Percentiles rank a stretch among this genome's conserved stretches.
Evolutionary conservation across 2,888 invertebrate species (phyloP).

Genomic region (Stenodema calcarata): DNA sequence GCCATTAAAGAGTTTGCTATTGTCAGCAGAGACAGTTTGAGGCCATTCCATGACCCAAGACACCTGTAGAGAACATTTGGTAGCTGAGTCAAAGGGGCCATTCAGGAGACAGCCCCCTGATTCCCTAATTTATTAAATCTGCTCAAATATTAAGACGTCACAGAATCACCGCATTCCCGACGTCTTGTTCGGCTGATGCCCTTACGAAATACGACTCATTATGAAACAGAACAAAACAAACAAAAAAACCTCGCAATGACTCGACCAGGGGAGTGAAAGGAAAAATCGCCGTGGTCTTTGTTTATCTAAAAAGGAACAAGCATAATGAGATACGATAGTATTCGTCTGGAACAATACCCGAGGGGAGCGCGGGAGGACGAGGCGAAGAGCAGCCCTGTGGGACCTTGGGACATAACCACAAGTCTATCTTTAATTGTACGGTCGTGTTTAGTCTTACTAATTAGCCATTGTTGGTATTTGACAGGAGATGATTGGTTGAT

Average conservation of each 20-base stretch:
- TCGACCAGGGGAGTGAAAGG: neutral
- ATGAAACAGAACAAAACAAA: neutral
- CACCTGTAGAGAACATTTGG: too few relatives aligned
- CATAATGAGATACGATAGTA: conserved; percentile 32
- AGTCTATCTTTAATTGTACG: neutral
- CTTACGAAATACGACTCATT: neutral
- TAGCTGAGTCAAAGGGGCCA: too few relatives aligned
- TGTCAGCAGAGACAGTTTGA: too few relatives aligned
- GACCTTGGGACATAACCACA: neutral
- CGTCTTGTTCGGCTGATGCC: neutral
- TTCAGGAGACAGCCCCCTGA: too few relatives aligned
- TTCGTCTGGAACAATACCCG: neutral
- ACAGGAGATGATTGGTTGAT: conserved; percentile 32
- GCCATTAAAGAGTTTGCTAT: too few relatives aligned
- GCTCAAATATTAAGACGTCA: too few relatives aligned
- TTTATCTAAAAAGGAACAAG: conserved; percentile 39
- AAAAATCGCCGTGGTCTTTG: conserved; percentile 27
- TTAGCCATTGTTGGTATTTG: conserved; percentile 31
- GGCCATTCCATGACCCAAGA: too few relatives aligned
- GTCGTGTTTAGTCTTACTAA: conserved; percentile 11
- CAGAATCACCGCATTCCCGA: too few relatives aligned
- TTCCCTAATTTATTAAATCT: too few relatives aligned
- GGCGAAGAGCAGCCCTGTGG: neutral
- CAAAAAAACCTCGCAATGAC: neutral
- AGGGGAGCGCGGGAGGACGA: neutral